Base-by-base conservation (phyloP, 2,888 invertebrate species). In the Morinoia aosen region DNA sequence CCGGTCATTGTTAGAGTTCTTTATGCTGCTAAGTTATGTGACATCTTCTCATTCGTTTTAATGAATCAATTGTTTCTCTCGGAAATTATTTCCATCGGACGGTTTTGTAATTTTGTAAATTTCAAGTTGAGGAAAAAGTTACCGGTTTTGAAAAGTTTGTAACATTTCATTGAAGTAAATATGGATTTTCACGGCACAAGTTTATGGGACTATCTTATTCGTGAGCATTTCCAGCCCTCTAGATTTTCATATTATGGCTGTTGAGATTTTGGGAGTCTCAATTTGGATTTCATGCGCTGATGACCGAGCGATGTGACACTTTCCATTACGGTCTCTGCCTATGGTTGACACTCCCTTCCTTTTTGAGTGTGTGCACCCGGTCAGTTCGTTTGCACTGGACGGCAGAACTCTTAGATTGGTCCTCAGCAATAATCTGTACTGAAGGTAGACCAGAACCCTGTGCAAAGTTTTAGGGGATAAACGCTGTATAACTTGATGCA, bases 321-420 rank as follows among this genome's bases (percentile, higher is more conserved):
- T 93, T 57, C 93, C 93, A 93, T 93, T 93, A 93, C 93, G 57
- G 57, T 10, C 93, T 93, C 93, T 12, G 93, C 58, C 93, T 93
- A 93, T 57, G 39, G 57, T 93, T 56, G 93, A 57, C 56, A 93
- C 93, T 93, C 93, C 93, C 57, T 93, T 90, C 90, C 90, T 90
- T 90, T 90, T 90, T 90, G 90, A 90, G 90, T 2, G 16, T 12
- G 40, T 48, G 48, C 90, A 90, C 40, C 48, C 11, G 90, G 48
- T 90, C 40, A 48, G 40, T 90, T 48, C 39, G 90, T 90, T 39
- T 14, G 40, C 39, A 19, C 40, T 90, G 40, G 39, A 40, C 40
- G 39, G 39, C 40, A 8, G 5, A 40, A 39, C 39, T 90, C 90
- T 90, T 90, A 48, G 19, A 90, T 90, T 40, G 90, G 90, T 40